Conservation (phyloP, 2,888 invertebrate genomes). For the Antheraea yamamai region DNA sequence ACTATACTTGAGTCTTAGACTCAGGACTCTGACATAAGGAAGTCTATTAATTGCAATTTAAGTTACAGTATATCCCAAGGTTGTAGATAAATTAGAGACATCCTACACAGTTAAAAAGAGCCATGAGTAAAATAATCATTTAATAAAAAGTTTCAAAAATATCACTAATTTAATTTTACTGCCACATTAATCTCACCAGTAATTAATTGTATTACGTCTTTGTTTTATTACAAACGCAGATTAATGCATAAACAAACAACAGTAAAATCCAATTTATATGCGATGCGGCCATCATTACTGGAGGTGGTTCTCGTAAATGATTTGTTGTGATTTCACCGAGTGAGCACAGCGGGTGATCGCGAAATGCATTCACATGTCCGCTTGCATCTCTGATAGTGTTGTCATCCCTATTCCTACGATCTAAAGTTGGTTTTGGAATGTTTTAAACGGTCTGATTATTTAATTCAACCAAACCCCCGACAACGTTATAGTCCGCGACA, state of each 20-base stretch:
- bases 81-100: not conserved
- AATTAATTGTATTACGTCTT: not conserved
- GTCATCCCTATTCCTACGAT: constrained; percentile 44
- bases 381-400: constrained; percentile 39
- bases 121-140: not conserved
- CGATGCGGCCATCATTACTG: constrained; percentile 76
- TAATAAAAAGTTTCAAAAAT: not conserved
- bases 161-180: not conserved
- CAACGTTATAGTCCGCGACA: constrained; percentile 77
- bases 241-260: constrained; percentile 61
- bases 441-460: constrained; percentile 50
- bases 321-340: constrained; percentile 80
- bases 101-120: not conserved
- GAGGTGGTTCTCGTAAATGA: constrained; percentile 78
- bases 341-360: constrained; percentile 77
- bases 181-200: not conserved
- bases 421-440: constrained; percentile 50
- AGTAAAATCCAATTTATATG: constrained; percentile 70
- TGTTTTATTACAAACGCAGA: constrained; percentile 19
- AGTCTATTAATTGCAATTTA: too few relatives aligned
- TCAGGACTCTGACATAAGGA: too few relatives aligned
- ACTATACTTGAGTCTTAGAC: too few relatives aligned
- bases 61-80: too few relatives aligned
- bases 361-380: constrained; percentile 70
- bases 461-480: constrained; percentile 77